These are phyloP conservation scores for Lytechinus variegatus DNA, from an alignment of 35 echinoderm and acorn worm genomes.

Conservation along the genomic window DNA sequence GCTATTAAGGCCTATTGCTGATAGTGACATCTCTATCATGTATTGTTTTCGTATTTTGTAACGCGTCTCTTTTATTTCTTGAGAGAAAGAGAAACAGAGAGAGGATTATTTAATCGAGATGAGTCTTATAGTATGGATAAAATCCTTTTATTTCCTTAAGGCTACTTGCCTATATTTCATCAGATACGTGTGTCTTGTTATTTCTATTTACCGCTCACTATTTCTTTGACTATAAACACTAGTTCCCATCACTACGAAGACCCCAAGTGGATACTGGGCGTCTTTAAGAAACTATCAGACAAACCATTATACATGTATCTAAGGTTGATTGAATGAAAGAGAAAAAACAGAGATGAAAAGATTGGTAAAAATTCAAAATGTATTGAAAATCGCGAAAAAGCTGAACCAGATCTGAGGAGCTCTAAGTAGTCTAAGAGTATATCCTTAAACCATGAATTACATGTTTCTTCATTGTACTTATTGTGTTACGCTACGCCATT, in stretches of 20 bases:
- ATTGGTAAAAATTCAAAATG: no score
- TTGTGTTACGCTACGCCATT: no score
- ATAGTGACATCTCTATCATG: neutral
- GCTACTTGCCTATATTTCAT: neutral
- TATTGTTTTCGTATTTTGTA: neutral
- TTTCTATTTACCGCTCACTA: neutral
- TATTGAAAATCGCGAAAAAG: no score
- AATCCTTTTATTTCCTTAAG: constrained; percentile 1
- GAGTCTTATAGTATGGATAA: neutral
- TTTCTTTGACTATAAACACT: neutral
- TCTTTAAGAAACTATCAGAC: neutral
- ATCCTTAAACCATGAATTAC: no score
- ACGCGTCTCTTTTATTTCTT: neutral
- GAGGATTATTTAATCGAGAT: neutral
- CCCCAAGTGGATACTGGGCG: neutral
- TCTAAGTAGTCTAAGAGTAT: no score
- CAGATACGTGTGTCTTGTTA: neutral
- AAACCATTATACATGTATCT: no score
- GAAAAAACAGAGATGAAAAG: no score
- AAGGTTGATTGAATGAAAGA: no score
- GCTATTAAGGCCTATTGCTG: no score
- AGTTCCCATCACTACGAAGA: neutral
- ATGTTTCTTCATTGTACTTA: no score
- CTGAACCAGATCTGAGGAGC: no score
- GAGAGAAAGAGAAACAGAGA: neutral